These are phyloP conservation scores for Takifugu bimaculatus DNA, from an alignment of 2,113 vertebrate genomes.

Conservation along the genomic window DNA sequence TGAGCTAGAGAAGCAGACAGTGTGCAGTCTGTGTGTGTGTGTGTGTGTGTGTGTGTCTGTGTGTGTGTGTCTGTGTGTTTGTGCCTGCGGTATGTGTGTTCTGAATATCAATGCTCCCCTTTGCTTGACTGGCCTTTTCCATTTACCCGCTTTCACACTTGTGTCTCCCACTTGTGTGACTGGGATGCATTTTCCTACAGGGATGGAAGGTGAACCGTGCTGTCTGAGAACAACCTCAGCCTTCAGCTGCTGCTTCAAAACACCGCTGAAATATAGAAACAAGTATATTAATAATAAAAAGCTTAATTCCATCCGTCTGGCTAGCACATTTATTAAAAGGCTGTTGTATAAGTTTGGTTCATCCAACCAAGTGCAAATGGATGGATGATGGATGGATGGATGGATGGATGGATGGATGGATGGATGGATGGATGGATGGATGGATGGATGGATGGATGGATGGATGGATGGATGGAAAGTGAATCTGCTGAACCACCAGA, in stretches of 20 bases:
- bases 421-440: neutral
- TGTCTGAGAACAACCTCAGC: too few relatives aligned
- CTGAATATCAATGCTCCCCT: conserved; percentile 47
- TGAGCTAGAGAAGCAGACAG: conserved; percentile 39
- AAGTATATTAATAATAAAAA: too few relatives aligned
- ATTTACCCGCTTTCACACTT: conserved; percentile 32
- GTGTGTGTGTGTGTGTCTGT: conserved; percentile 15
- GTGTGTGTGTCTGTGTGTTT: conserved; percentile 11
- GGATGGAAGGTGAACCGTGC: too few relatives aligned
- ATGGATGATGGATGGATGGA: too few relatives aligned
- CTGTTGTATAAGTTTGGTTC: too few relatives aligned
- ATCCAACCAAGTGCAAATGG: too few relatives aligned
- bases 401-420: neutral
- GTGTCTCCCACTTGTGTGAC: conserved; percentile 1
- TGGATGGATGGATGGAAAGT: neutral
- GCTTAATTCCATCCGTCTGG: too few relatives aligned
- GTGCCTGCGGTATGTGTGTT: conserved; percentile 13
- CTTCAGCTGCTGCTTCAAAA: too few relatives aligned
- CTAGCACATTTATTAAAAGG: too few relatives aligned
- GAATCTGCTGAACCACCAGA: neutral
- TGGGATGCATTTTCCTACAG: conserved; percentile 7
- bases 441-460: neutral
- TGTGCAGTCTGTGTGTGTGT: conserved; percentile 21
- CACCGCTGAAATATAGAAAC: too few relatives aligned
- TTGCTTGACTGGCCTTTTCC: conserved; percentile 47